phyloP scores from a whole-genome alignment of 2,797 vertebrate species.

The Lacerta bilineata region DNA sequence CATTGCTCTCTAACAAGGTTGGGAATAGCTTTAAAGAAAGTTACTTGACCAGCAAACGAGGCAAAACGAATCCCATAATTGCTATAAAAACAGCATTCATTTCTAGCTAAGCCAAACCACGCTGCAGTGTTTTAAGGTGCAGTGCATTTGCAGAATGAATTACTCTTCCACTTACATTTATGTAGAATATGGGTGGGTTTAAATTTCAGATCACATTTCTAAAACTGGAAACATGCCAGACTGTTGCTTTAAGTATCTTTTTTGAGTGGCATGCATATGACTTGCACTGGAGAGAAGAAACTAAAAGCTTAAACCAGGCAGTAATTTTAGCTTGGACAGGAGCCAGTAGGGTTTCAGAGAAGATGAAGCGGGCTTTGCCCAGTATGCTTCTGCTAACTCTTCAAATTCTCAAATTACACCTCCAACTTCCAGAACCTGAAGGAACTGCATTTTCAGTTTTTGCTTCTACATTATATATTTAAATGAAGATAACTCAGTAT shows the following conservation, averaged over 20 bases:
- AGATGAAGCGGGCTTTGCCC: not conserved
- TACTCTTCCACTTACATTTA: slow-evolving; percentile 18
- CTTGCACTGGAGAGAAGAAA: slow-evolving; percentile 4
- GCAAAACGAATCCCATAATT: slow-evolving; percentile 4
- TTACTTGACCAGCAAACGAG: not conserved
- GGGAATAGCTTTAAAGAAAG: not conserved
- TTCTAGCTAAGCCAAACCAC: not conserved
- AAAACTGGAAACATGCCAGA: not conserved
- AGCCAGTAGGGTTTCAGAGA: slow-evolving; percentile 13
- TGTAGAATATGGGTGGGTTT: not conserved
- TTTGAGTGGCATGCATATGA: slow-evolving; percentile 12
- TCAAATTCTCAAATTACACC: slow-evolving; percentile 18
- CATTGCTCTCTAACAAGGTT: not conserved
- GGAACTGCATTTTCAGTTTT: slow-evolving; percentile 5
- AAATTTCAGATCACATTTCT: slow-evolving; percentile 19
- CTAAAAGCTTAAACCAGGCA: slow-evolving; percentile 16
- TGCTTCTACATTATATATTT: not conserved
- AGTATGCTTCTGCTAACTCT: slow-evolving; percentile 10
- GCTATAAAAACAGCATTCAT: not conserved
- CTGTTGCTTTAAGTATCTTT: not conserved
- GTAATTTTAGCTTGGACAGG: slow-evolving; percentile 35
- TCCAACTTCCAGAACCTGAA: slow-evolving; percentile 1
- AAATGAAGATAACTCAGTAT: not conserved
- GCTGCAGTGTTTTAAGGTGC: slow-evolving; percentile 20
- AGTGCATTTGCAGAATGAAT: slow-evolving; percentile 20